Evolutionary conservation across 2,113 vertebrate species (phyloP).

Genomic region (Catharus minimus): DNA sequence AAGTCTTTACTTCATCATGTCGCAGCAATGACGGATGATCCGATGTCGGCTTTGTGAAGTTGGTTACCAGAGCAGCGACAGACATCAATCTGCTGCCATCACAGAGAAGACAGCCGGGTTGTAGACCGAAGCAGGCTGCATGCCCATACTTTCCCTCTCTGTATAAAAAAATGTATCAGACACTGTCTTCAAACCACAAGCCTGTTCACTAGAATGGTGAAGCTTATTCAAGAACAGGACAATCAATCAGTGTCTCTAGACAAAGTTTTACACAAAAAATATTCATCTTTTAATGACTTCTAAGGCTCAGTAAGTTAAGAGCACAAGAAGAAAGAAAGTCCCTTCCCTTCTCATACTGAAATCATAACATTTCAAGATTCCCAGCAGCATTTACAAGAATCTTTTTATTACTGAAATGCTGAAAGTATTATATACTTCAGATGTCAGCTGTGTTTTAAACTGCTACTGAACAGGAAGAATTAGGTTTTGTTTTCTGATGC

Average conservation of each 20-base stretch:
- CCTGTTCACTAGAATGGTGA: neutral
- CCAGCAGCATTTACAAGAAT: neutral
- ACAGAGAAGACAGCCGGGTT: slow-evolving; percentile 85
- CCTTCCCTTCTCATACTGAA: neutral
- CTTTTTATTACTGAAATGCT: neutral
- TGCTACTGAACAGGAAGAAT: neutral
- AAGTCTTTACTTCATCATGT: slow-evolving; percentile 79
- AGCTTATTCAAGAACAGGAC: neutral
- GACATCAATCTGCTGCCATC: slow-evolving; percentile 85
- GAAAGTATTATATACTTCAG: neutral
- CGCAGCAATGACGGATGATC: slow-evolving; percentile 72
- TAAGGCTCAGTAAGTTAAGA: neutral
- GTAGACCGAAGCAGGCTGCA: slow-evolving; percentile 91
- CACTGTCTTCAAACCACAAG: neutral
- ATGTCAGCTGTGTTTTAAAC: neutral
- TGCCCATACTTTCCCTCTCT: slow-evolving; percentile 94
- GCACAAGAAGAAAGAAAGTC: neutral
- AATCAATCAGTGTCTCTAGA: neutral
- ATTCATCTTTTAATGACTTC: neutral
- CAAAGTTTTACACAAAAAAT: neutral
- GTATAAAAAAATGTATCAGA: slow-evolving; percentile 24
- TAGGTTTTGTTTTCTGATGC: neutral
- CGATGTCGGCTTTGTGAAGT: slow-evolving; percentile 64
- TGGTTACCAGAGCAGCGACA: slow-evolving; percentile 84
- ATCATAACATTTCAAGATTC: neutral